A percentile compares a stretch with the other conserved stretches of the same genome.
These are phyloP conservation scores for Arctia plantaginis DNA, from an alignment of 2,888 invertebrate genomes.

Conservation along the genomic window DNA sequence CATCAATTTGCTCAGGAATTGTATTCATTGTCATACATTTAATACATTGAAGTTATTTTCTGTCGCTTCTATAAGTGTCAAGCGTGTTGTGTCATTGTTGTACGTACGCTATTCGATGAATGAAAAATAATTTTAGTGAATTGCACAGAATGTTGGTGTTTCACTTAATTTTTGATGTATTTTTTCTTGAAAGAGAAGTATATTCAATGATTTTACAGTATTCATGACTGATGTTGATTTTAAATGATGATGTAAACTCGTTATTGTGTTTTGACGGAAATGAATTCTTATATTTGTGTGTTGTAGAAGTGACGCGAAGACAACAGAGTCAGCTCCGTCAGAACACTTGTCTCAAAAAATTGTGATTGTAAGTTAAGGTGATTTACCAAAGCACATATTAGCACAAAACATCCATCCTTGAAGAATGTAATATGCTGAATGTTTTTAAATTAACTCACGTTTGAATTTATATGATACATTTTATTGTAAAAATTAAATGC, in stretches of 20 bases:
- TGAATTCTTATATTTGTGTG: conserved; percentile 30
- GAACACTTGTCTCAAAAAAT: conserved; percentile 62
- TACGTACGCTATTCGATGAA: conserved; percentile 67
- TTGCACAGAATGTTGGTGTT: conserved; percentile 86
- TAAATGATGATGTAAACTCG: conserved; percentile 68
- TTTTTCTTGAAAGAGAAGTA: conserved; percentile 79
- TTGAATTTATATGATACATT: conserved; percentile 87
- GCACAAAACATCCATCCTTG: conserved; percentile 86
- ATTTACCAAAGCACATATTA: conserved; percentile 83
- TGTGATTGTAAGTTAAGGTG: conserved; percentile 82
- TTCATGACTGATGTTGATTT: conserved; percentile 79
- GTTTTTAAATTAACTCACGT: conserved; percentile 84
- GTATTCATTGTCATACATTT: conserved; percentile 73
- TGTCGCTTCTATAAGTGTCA: conserved; percentile 66
- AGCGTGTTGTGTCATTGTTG: conserved; percentile 79
- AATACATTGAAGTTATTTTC: conserved; percentile 72
- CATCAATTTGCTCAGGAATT: conserved; percentile 82
- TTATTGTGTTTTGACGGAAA: conserved; percentile 57
- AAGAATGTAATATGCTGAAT: conserved; percentile 80
- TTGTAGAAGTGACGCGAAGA: conserved; percentile 26
- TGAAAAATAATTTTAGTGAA: conserved; percentile 76
- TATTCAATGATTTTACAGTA: conserved; percentile 82
- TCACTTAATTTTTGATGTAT: conserved; percentile 85
- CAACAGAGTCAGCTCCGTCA: conserved; percentile 42
- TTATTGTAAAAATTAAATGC: conserved; percentile 78